Evolutionary conservation across 2,888 invertebrate genomes (phyloP), one percentile per base, ranked within the genome.

Genomic region (Agrotis clavis): DNA sequence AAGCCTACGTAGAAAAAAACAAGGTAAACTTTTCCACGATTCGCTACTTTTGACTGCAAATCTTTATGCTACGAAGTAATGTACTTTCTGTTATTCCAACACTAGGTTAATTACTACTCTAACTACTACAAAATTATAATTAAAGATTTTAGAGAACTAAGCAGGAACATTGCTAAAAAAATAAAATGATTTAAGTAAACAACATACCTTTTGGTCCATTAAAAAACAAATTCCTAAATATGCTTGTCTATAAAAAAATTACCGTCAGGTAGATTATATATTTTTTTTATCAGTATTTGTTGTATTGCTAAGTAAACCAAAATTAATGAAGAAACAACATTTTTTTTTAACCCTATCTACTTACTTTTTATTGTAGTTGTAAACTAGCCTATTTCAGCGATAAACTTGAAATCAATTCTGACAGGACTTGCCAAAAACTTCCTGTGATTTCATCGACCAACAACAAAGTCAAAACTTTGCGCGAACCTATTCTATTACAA

Each of bases 51-150:
- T 51, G 16, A 56, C 47, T 56, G 7, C n/a, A 63, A 61, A 67
- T 62, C n/a, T 56, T 47, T 59, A 62, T 19, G 2, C 19, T 67
- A 21, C 63, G 11, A 60, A 47, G 62, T 79, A 64, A 68, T 35
- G 45, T 57, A 78, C 79, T 79, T 79, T 79, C 79, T 67, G 70
- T 19, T 21, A 61, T 56, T 64, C 30, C 16, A n/a, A 48, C 66
- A 19, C 59, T 64, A 66, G 64, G 56, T 68, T 69, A 68, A 62
- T 57, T 63, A 57, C 21, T 54, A 14, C 3, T 19, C 6, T 57
- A 35, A 35, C 11, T 48, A 64, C 2, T 21, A 41, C 2, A 70
- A 13, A n/a, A n/a, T 19, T 11, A 41, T 30, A 45, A 53, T 19
- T 59, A 19, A 51, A 30, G 4, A 47, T 56, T 56, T 74, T 19